Percentiles rank a stretch among this genome's conserved stretches.
phyloP scores from a whole-genome alignment of 1,140 invertebrate species.

The Drosophila chauvacae region DNA sequence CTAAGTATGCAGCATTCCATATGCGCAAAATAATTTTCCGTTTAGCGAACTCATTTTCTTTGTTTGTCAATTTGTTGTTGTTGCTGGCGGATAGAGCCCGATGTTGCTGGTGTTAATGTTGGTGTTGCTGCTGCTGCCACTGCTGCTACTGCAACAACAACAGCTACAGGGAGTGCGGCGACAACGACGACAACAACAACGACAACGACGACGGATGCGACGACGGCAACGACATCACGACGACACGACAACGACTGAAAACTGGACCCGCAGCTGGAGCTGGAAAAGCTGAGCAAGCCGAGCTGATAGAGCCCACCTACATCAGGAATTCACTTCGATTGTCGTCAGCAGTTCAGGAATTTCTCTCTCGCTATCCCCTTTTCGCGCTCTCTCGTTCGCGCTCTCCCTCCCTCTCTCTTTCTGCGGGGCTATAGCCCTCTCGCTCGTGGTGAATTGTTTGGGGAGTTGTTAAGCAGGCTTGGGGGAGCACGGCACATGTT shows the following conservation, averaged over 20 bases:
- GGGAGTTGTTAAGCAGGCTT: slow-evolving; percentile 58
- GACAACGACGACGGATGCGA: slow-evolving; percentile 76
- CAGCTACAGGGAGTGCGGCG: slow-evolving; percentile 53
- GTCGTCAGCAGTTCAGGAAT: slow-evolving; percentile 60
- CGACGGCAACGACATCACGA: slow-evolving; percentile 82
- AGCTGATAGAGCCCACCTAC: slow-evolving; percentile 59
- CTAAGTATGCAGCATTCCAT: slow-evolving; percentile 68
- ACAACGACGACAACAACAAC: slow-evolving; percentile 42
- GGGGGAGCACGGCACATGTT: slow-evolving; percentile 31
- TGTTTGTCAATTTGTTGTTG: slow-evolving; percentile 38
- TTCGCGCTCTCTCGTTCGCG: background rate
- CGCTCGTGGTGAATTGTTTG: slow-evolving; percentile 48
- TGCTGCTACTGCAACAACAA: slow-evolving; percentile 39
- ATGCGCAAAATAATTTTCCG: slow-evolving; percentile 59
- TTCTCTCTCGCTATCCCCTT: slow-evolving; percentile 29
- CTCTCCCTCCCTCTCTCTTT: background rate
- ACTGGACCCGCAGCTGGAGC: slow-evolving; percentile 65
- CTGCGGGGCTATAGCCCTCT: background rate
- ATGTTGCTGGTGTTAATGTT: slow-evolving; percentile 35
- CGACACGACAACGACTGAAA: slow-evolving; percentile 84
- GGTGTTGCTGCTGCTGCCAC: slow-evolving; percentile 28
- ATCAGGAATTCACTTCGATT: slow-evolving; percentile 51
- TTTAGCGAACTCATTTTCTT: slow-evolving; percentile 27
- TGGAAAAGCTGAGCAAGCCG: slow-evolving; percentile 38
- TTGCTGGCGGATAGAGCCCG: slow-evolving; percentile 27